A percentile compares a stretch with the other conserved stretches of the same genome.
Conservation (phyloP, 2,888 invertebrate genomes). For the Eupithecia vulgata region DNA sequence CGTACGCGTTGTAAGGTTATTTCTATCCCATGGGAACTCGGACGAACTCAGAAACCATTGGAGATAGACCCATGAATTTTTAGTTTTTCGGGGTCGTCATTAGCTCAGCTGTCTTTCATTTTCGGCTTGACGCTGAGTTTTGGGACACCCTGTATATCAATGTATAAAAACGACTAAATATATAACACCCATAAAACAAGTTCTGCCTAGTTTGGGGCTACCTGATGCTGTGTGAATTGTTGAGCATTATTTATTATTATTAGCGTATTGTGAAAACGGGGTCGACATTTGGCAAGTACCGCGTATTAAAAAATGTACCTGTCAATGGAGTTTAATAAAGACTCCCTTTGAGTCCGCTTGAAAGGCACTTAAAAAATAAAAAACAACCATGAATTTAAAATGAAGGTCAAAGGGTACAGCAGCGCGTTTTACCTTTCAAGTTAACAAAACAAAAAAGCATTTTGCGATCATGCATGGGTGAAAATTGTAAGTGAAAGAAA, state of each 20-base stretch:
- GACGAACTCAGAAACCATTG: no score
- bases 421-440: not conserved
- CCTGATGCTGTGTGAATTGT: not conserved
- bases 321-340: not conserved
- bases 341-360: not conserved
- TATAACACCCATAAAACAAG: not conserved
- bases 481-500: not conserved
- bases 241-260: not conserved
- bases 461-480: slow-evolving; percentile 2
- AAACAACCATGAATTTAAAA: slow-evolving; percentile 1
- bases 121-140: no score
- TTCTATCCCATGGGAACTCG: no score
- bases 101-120: no score
- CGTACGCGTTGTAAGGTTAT: no score
- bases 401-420: not conserved
- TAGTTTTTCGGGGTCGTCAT: no score
- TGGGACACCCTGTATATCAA: no score
- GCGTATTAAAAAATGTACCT: not conserved
- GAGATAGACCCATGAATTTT: no score
- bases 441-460: not conserved
- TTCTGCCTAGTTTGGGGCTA: not conserved
- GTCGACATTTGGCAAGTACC: not conserved
- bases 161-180: no score
- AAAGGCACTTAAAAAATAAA: not conserved
- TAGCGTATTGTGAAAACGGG: not conserved